These are phyloP conservation scores for Paedocypris sp. DNA, from an alignment of 2,113 vertebrate species.

Conservation along the genomic window DNA sequence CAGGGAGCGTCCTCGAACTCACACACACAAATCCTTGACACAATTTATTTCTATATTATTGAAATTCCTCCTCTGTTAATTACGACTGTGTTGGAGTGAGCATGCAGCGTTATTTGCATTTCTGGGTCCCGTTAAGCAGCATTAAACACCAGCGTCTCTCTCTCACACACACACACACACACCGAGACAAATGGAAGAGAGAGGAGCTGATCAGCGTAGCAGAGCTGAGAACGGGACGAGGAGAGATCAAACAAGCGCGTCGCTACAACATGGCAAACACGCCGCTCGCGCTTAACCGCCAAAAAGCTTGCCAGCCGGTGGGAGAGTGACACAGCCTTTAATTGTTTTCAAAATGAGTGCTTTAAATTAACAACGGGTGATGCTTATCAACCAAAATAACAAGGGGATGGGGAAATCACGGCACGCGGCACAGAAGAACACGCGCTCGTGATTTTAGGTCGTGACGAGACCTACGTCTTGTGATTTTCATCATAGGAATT, in stretches of 20 bases:
- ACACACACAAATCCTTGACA: constrained; percentile 38
- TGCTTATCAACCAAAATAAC: constrained; percentile 20
- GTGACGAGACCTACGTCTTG: too few relatives aligned
- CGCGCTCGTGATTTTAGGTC: background rate
- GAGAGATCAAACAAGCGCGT: constrained; percentile 43
- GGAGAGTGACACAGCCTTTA: constrained; percentile 20
- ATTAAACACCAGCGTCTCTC: constrained; percentile 36
- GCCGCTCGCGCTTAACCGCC: constrained; percentile 12
- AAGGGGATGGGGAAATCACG: constrained; percentile 3
- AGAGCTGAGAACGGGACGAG: constrained; percentile 29
- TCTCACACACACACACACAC: constrained; percentile 14
- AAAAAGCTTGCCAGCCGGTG: constrained; percentile 18
- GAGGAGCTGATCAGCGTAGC: constrained; percentile 36
- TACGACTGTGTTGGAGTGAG: constrained; percentile 35
- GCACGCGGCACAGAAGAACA: constrained; percentile 2
- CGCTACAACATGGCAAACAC: constrained; percentile 33
- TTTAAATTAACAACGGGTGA: constrained; percentile 33
- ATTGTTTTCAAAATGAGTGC: constrained; percentile 32
- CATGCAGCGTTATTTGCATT: constrained; percentile 39
- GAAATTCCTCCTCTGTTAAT: constrained; percentile 44
- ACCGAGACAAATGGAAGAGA: constrained; percentile 11
- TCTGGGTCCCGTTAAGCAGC: constrained; percentile 34
- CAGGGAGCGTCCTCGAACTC: constrained; percentile 19
- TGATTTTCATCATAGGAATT: too few relatives aligned
- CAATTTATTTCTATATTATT: constrained; percentile 44